Evolutionary conservation across 2,888 invertebrate genomes (phyloP).

Genomic region (Rhingia campestris): DNA sequence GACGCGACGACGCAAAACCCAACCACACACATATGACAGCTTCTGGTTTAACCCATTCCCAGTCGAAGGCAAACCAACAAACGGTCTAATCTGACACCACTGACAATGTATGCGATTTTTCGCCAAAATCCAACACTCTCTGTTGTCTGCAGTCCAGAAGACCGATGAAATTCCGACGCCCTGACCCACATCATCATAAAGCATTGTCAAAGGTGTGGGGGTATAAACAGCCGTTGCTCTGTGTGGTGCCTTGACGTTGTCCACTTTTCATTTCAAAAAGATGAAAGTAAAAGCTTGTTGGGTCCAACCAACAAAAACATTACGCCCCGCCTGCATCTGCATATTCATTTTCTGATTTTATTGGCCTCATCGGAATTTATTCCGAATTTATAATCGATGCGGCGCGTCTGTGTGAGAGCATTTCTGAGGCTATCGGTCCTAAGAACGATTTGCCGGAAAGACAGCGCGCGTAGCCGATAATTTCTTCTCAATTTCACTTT

Average conservation of each 20-base stretch:
- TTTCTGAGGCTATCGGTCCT: conserved; percentile 12
- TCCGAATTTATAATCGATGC: conserved; percentile 43
- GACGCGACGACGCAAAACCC: conserved; percentile 1
- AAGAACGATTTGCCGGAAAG: conserved; percentile 42
- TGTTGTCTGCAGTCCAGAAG: neutral
- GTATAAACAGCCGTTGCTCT: neutral
- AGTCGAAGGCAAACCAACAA: conserved; percentile 18
- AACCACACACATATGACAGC: conserved; percentile 11
- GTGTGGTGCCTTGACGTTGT: conserved; percentile 6
- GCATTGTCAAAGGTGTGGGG: conserved; percentile 3
- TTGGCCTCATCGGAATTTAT: conserved; percentile 42
- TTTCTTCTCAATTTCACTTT: conserved; percentile 66
- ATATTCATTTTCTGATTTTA: conserved; percentile 48
- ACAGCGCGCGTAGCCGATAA: conserved; percentile 29
- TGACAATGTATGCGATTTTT: conserved; percentile 8
- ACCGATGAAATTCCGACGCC: conserved; percentile 38
- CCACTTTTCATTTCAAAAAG: conserved; percentile 70
- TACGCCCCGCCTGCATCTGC: conserved; percentile 38
- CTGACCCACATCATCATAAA: conserved; percentile 38
- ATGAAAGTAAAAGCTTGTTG: conserved; percentile 62
- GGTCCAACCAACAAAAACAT: neutral
- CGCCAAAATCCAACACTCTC: conserved; percentile 10
- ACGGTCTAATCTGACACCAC: conserved; percentile 21
- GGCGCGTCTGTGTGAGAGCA: conserved; percentile 13
- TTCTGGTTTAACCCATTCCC: conserved; percentile 36